phyloP scores from a whole-genome alignment of 2,888 invertebrate species.

The Ctenicera cuprea region DNA sequence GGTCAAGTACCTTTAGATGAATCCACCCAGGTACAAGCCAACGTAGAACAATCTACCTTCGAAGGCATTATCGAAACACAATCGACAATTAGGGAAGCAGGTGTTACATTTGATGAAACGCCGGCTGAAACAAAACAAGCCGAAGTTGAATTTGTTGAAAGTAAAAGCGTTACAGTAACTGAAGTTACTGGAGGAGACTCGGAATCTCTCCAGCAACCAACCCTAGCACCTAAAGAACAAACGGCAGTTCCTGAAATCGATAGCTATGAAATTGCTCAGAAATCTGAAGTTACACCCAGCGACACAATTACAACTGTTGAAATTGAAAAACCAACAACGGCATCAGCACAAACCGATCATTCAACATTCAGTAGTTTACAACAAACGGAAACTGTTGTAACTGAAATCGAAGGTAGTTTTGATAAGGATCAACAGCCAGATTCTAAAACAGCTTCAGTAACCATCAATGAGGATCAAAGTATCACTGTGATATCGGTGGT shows the following conservation, averaged over 20 bases:
- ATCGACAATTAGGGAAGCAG: constrained; percentile 69
- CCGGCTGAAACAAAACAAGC: constrained; percentile 69
- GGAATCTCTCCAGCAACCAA: constrained; percentile 67
- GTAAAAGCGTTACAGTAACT: constrained; percentile 71
- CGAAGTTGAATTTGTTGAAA: constrained; percentile 70
- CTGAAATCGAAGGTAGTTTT: constrained; percentile 69
- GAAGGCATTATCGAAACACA: constrained; percentile 72
- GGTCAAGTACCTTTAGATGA: constrained; percentile 62
- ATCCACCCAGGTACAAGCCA: constrained; percentile 70
- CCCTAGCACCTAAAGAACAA: constrained; percentile 66
- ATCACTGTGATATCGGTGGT: constrained; percentile 73
- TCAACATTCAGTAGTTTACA: constrained; percentile 61
- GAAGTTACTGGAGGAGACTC: constrained; percentile 74
- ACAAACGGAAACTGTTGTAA: constrained; percentile 71
- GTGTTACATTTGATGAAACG: constrained; percentile 69
- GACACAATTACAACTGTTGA: constrained; percentile 69
- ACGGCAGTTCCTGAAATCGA: constrained; percentile 68
- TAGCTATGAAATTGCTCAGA: constrained; percentile 73
- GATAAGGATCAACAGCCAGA: constrained; percentile 63
- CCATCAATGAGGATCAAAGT: constrained; percentile 71
- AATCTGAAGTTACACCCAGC: constrained; percentile 72
- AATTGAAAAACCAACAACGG: constrained; percentile 64
- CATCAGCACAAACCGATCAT: constrained; percentile 67
- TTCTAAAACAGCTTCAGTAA: constrained; percentile 69
- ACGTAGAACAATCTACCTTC: constrained; percentile 71